Conservation (phyloP, 2,888 invertebrate species). For the Hirtodrosophila duncani region DNA sequence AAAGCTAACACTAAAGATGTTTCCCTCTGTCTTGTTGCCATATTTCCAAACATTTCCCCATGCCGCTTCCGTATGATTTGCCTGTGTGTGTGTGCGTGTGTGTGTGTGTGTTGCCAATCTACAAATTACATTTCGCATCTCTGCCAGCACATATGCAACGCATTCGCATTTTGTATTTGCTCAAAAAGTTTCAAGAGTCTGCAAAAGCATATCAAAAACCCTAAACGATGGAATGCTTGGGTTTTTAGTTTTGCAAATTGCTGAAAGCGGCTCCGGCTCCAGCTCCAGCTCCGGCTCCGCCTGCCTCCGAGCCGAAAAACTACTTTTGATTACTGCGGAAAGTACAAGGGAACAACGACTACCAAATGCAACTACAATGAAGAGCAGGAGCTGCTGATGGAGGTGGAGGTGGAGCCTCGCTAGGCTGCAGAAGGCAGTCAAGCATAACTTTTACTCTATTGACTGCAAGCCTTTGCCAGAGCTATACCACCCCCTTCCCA, state of each 20-base stretch:
- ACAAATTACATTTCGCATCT: slow-evolving; percentile 12
- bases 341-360: slow-evolving; percentile 39
- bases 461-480: slow-evolving; percentile 32
- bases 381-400: slow-evolving; percentile 17
- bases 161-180: too few relatives aligned
- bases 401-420: too few relatives aligned
- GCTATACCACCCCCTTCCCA: not conserved
- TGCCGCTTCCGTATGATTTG: too few relatives aligned
- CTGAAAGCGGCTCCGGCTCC: too few relatives aligned
- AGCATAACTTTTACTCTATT: slow-evolving; percentile 71
- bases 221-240: slow-evolving; percentile 14
- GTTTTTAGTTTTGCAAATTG: slow-evolving; percentile 21
- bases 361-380: slow-evolving; percentile 37
- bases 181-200: slow-evolving; percentile 53
- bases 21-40: too few relatives aligned
- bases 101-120: too few relatives aligned
- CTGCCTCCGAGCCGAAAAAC: slow-evolving; percentile 38
- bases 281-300: not conserved
- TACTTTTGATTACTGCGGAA: slow-evolving; percentile 66
- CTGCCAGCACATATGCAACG: slow-evolving; percentile 9
- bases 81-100: too few relatives aligned
- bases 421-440: slow-evolving; percentile 47
- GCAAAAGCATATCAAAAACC: not conserved
- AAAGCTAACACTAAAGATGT: too few relatives aligned
- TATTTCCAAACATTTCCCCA: too few relatives aligned